Percentiles rank a stretch among this genome's conserved stretches.
Conservation (phyloP, 2,888 invertebrate genomes). For the Euclidia mi region DNA sequence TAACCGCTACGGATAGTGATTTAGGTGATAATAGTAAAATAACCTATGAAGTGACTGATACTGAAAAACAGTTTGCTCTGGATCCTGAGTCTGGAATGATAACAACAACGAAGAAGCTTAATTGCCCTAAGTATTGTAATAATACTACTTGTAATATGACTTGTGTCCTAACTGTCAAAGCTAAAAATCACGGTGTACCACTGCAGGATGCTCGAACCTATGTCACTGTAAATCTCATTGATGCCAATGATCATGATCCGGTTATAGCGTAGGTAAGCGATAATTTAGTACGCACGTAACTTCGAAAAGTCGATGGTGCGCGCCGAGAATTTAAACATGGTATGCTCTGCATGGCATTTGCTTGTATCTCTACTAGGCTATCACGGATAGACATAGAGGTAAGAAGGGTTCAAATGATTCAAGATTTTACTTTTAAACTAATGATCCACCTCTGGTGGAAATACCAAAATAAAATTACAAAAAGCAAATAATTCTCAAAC, state of each 20-base stretch:
- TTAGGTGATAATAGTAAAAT: conserved; percentile 97
- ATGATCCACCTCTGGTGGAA: no score
- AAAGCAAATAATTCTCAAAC: no score
- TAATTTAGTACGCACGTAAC: no score
- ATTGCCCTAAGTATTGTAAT: conserved; percentile 95
- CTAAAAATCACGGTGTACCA: conserved; percentile 97
- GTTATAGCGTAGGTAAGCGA: conserved; percentile 96
- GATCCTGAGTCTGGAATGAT: conserved; percentile 98
- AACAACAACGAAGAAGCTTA: conserved; percentile 94
- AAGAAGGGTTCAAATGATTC: no score
- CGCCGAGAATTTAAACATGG: no score
- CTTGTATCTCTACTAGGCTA: no score
- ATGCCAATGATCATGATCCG: conserved; percentile 98
- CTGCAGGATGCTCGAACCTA: conserved; percentile 97
- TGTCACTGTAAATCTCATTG: conserved; percentile 97
- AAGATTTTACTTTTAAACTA: no score
- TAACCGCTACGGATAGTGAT: conserved; percentile 98
- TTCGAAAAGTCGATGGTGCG: no score
- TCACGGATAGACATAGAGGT: no score
- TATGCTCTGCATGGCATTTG: no score
- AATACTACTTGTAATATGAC: conserved; percentile 95
- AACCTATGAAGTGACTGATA: conserved; percentile 96
- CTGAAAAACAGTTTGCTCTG: conserved; percentile 96
- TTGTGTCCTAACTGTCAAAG: conserved; percentile 98
- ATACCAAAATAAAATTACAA: no score